These are phyloP conservation scores for Hirundo rustica DNA, from an alignment of 2,797 vertebrate genomes.

Conservation along the genomic window DNA sequence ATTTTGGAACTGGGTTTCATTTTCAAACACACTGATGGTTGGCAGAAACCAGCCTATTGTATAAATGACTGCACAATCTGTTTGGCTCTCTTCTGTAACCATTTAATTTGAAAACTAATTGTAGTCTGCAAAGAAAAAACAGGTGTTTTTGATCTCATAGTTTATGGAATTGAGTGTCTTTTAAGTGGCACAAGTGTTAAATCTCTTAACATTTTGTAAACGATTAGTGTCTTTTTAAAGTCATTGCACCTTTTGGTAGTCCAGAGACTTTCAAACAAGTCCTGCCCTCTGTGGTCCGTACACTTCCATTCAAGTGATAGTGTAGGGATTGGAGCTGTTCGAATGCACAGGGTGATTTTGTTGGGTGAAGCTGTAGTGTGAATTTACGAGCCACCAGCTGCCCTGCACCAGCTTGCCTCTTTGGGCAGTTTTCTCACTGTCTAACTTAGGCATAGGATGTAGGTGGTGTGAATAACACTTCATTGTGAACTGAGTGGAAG, in stretches of 20 bases:
- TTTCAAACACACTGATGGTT: not conserved
- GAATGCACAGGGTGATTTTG: not conserved
- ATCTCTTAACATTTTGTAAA: not conserved
- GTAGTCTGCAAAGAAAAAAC: not conserved
- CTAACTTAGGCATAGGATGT: conserved; percentile 58
- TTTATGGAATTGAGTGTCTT: not conserved
- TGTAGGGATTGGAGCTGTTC: not conserved
- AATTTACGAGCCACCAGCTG: conserved; percentile 46
- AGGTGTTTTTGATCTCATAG: not conserved
- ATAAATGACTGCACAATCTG: not conserved
- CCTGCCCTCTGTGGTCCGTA: not conserved
- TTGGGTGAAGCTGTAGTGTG: not conserved
- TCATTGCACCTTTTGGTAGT: not conserved
- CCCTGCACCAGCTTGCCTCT: conserved; percentile 54
- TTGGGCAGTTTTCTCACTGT: conserved; percentile 55
- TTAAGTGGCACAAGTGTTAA: not conserved
- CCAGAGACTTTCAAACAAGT: not conserved
- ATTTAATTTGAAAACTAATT: not conserved
- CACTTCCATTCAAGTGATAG: not conserved
- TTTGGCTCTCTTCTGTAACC: not conserved
- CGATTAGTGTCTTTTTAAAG: not conserved
- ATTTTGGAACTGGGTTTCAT: not conserved
- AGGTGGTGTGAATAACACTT: conserved; percentile 63
- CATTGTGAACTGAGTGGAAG: conserved; percentile 30
- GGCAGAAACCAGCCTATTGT: not conserved